Conservation (phyloP, 2,888 invertebrate genomes). For the Micoletzkya japonica region DNA sequence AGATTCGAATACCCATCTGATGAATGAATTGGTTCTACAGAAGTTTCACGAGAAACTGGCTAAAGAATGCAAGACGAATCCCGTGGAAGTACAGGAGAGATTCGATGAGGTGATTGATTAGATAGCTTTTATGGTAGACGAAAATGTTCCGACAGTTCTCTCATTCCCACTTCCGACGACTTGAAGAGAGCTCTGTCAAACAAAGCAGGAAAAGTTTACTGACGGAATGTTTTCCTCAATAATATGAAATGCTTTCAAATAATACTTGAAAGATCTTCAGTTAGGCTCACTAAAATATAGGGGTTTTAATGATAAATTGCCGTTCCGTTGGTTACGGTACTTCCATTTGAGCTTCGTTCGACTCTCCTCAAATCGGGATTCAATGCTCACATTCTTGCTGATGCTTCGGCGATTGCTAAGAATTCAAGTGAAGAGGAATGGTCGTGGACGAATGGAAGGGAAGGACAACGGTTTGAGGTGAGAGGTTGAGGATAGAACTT, state of each 20-base stretch:
- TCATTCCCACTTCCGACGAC: no score
- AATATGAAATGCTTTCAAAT: no score
- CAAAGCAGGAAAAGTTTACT: no score
- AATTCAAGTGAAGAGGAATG: not conserved
- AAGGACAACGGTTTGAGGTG: not conserved
- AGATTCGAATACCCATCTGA: constrained; percentile 52
- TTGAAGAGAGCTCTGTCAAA: no score
- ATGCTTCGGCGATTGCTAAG: constrained; percentile 31
- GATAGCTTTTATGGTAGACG: no score
- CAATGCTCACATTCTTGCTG: constrained; percentile 53
- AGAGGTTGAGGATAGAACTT: not conserved
- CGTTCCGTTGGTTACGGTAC: no score
- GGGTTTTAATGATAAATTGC: no score
- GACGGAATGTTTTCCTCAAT: no score
- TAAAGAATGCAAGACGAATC: constrained; percentile 37
- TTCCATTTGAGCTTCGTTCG: constrained; percentile 37
- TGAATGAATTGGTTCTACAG: constrained; percentile 50
- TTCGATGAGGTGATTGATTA: constrained; percentile 50
- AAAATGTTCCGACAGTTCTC: no score
- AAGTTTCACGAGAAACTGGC: constrained; percentile 48
- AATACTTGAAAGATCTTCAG: no score
- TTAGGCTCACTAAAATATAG: no score
- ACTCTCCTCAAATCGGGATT: constrained; percentile 44
- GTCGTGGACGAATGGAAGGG: not conserved
- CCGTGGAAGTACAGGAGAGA: constrained; percentile 39